Conservation (phyloP, 2,888 invertebrate genomes). For the Malthinus flaveolus region DNA sequence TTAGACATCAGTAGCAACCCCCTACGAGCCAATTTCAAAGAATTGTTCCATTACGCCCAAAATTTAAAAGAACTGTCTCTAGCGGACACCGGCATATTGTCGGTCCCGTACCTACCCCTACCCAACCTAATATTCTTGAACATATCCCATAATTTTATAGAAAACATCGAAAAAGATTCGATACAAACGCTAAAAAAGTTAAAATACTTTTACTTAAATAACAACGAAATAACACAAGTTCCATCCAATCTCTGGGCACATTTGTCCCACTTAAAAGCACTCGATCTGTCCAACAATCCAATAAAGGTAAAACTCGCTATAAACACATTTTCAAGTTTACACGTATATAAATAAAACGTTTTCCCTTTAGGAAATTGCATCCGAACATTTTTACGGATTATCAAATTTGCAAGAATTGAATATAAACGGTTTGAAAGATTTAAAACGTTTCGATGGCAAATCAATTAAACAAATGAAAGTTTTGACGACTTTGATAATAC, state of each 20-base stretch:
- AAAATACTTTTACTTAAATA: constrained; percentile 73
- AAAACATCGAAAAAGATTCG: constrained; percentile 69
- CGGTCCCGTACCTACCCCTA: constrained; percentile 76
- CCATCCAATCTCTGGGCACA: constrained; percentile 76
- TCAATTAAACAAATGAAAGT: constrained; percentile 73
- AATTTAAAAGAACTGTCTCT: constrained; percentile 77
- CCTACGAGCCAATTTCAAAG: constrained; percentile 82
- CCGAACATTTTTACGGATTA: constrained; percentile 72
- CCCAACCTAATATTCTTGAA: constrained; percentile 79
- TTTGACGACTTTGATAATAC: constrained; percentile 70
- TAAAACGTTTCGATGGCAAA: constrained; percentile 75
- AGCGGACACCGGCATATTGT: constrained; percentile 75
- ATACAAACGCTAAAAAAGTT: constrained; percentile 72
- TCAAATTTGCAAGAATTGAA: constrained; percentile 74
- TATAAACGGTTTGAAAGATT: constrained; percentile 71
- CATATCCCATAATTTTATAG: constrained; percentile 76
- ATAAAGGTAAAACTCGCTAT: constrained; percentile 63
- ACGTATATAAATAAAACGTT: constrained; percentile 8
- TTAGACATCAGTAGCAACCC: constrained; percentile 81
- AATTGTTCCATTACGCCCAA: constrained; percentile 84
- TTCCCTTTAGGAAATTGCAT: constrained; percentile 63
- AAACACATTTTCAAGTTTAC: constrained; percentile 4
- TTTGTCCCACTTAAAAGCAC: constrained; percentile 70
- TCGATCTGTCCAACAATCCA: constrained; percentile 83
- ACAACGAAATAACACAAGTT: constrained; percentile 75